Evolutionary conservation across 2,888 invertebrate species (phyloP), one percentile per base, ranked within the genome.

Genomic region (Limenitis camilla): DNA sequence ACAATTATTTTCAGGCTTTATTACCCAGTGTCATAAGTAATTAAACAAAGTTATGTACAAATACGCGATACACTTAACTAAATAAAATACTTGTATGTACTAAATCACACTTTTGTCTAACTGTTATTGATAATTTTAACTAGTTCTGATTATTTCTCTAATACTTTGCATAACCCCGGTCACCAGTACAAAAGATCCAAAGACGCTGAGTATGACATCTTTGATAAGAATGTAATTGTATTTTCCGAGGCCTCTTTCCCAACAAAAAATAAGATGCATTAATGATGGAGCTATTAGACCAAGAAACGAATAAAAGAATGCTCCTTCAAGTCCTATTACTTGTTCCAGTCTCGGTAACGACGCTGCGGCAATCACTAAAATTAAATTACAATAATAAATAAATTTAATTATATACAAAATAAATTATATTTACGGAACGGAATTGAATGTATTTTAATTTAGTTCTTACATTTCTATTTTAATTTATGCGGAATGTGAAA

Each of bases 231-330:
- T 89, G 91, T 93, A 94, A 28, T 92, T 90, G 59, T 83, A 89
- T 54, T 69, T 78, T 5, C 95, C 95, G 6, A 93, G 88, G 39
- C 88, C 90, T 47, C 90, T 79, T 9, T 93, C 91, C 92, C 92
- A 93, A 50, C 89, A 81, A 56, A 92, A 90, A 7, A 94, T 88
- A 1, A 92, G 91, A 65, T 95, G 92, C 46, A 94, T 81, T 7
- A 93, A 72, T 0, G 94, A 91, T 6, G 95, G 94, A 8, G 92
- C 91, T 54, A 92, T 89, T 44, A 95, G 89, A 1, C 97, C 96
- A 52, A 92, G 82, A 56, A 92, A 90, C 1, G 93, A 92, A 63
- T 92, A 91, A 66, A 92, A 92, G 59, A 92, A 86, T 0, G 88
- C 88, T 8, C 88, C 88, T 62, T 88, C 86, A 1, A 88, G 70